These are phyloP conservation scores for Hirtodrosophila confusa DNA, from an alignment of 2,888 invertebrate species.

Conservation along the genomic window DNA sequence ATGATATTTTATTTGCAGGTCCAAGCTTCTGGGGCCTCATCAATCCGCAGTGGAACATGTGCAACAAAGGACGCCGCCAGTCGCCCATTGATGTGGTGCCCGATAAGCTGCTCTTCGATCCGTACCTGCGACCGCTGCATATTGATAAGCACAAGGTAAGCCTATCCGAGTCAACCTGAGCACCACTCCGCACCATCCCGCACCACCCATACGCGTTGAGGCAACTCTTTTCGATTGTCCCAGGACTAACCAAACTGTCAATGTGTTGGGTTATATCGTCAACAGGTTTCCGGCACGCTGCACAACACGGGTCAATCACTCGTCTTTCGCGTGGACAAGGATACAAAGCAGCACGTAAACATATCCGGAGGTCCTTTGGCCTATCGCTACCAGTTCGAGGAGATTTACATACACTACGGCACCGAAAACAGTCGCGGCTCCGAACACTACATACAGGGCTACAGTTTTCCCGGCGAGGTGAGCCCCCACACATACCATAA, in stretches of 20 bases:
- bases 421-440: conserved; percentile 95
- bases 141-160: conserved; percentile 96
- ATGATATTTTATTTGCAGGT: conserved; percentile 86
- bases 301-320: conserved; percentile 97
- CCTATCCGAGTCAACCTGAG: background rate
- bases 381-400: conserved; percentile 97
- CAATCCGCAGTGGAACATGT: conserved; percentile 99
- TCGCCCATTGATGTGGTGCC: conserved; percentile 99
- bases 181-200: background rate
- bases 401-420: conserved; percentile 98
- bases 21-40: conserved; percentile 99
- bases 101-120: conserved; percentile 96
- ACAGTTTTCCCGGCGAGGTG: conserved; percentile 99
- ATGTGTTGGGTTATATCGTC: conserved; percentile 23
- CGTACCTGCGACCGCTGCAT: conserved; percentile 94
- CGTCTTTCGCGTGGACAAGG: conserved; percentile 95
- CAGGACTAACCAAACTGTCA: conserved; percentile 4
- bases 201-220: no score
- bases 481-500: conserved; percentile 71
- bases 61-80: conserved; percentile 97
- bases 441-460: conserved; percentile 97
- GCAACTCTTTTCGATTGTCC: background rate
- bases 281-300: conserved; percentile 93
- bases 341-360: conserved; percentile 95
- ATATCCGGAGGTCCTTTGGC: conserved; percentile 98